phyloP scores from a whole-genome alignment of 2,888 invertebrate species.

The Orchestes rusci region DNA sequence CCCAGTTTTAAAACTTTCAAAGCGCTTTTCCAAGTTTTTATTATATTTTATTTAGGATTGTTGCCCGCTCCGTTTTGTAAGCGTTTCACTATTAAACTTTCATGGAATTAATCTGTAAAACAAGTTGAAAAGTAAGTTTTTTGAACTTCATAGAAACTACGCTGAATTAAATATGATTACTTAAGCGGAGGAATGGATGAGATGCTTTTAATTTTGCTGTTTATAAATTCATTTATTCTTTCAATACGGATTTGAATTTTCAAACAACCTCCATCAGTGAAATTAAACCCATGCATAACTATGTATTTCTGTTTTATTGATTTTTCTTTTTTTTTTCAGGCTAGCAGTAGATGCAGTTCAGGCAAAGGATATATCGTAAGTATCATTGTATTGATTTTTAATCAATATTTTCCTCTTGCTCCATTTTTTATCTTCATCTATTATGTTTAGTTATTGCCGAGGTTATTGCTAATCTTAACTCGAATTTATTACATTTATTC shows the following conservation, averaged over 20 bases:
- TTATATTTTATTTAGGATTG: conserved; percentile 16
- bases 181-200: too few relatives aligned
- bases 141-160: not conserved
- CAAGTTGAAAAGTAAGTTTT: conserved; percentile 2
- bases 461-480: too few relatives aligned
- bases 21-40: conserved; percentile 12
- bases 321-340: conserved; percentile 64
- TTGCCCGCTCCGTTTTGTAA: conserved; percentile 11
- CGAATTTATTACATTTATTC: too few relatives aligned
- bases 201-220: too few relatives aligned
- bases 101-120: conserved; percentile 1
- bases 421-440: too few relatives aligned
- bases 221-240: too few relatives aligned
- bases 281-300: too few relatives aligned
- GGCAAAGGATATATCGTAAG: conserved; percentile 94
- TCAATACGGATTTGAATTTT: too few relatives aligned
- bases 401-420: not conserved
- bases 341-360: conserved; percentile 87
- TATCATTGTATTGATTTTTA: conserved; percentile 40
- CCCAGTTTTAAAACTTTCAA: conserved; percentile 13
- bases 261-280: too few relatives aligned
- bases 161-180: too few relatives aligned
- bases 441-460: too few relatives aligned
- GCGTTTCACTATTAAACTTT: conserved; percentile 10
- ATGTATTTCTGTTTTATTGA: too few relatives aligned